phyloP scores from a whole-genome alignment of 1,140 invertebrate species.

The Meloidogyne chitwoodi region DNA sequence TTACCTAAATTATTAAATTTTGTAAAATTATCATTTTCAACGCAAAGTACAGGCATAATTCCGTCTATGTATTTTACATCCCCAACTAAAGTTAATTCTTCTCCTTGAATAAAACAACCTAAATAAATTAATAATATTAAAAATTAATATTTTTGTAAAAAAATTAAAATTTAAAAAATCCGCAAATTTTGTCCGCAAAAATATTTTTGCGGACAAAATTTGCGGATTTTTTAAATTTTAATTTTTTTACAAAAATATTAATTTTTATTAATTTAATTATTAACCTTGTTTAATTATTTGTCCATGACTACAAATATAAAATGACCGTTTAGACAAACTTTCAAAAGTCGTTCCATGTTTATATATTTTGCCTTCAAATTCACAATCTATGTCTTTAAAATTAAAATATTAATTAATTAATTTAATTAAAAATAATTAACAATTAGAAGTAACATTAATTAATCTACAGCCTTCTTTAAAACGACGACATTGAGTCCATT shows the following conservation, averaged over 20 bases:
- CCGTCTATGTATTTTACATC: conserved; percentile 40
- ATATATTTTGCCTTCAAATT: conserved; percentile 33
- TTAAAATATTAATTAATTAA: neutral
- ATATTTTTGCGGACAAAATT: too few relatives aligned
- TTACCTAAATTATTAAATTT: conserved; percentile 29
- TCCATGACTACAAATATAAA: conserved; percentile 36
- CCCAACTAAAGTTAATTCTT: conserved; percentile 33
- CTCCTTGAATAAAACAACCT: conserved; percentile 37
- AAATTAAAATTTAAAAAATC: too few relatives aligned
- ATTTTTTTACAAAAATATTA: too few relatives aligned
- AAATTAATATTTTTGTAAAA: too few relatives aligned
- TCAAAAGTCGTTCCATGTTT: conserved; percentile 33
- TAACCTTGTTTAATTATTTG: conserved; percentile 43
- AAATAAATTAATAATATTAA: neutral
- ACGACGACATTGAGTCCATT: conserved; percentile 44
- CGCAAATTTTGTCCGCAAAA: too few relatives aligned
- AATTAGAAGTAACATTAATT: conserved; percentile 42
- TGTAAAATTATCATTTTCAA: conserved; percentile 31
- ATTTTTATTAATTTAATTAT: too few relatives aligned
- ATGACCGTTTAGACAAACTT: conserved; percentile 19
- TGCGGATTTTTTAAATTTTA: too few relatives aligned
- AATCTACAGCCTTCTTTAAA: conserved; percentile 40
- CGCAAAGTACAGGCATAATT: conserved; percentile 36
- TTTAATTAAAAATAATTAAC: conserved; percentile 23
- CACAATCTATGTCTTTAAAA: conserved; percentile 36